Evolutionary conservation across 2,113 vertebrate species (phyloP), one percentile per base, ranked within the genome.

Genomic region (Callopanchax toddi): DNA sequence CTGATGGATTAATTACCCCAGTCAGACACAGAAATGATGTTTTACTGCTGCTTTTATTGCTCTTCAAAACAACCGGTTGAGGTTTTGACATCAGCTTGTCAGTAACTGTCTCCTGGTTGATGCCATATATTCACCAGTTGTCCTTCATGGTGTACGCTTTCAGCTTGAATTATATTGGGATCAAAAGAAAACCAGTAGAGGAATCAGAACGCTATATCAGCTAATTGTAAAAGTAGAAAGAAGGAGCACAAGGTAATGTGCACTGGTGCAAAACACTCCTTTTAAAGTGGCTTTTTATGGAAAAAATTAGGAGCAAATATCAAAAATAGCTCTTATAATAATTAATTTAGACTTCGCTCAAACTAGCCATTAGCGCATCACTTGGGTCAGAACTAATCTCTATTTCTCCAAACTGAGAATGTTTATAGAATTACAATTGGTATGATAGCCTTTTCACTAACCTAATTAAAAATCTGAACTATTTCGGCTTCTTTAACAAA

Each of bases 201-300:
- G 44, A 46, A 53, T 68, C 20, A 8, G 57, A 69, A 69, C 79
- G 53, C 55, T 23, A 81, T 54, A 81, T 68, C 45, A 74, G 59
- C 44, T 54, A 50, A 65, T 51, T 68, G 71, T 45, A 18, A 67
- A 64, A 26, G 68, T 36, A 56, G 39, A 71, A n/a, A n/a, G n/a
- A n/a, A n/a, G n/a, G n/a, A n/a, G n/a, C n/a, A n/a, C n/a, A n/a
- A n/a, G n/a, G n/a, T n/a, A n/a, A n/a, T n/a, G n/a, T n/a, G n/a
- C n/a, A n/a, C n/a, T n/a, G n/a, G n/a, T n/a, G n/a, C n/a, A n/a
- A n/a, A n/a, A n/a, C n/a, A n/a, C n/a, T n/a, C n/a, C n/a, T n/a
- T n/a, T n/a, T n/a, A n/a, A n/a, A n/a, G n/a, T n/a, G n/a, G n/a
- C n/a, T n/a, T n/a, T n/a, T n/a, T n/a, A n/a, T n/a, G n/a, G n/a